Evolutionary conservation across 2,888 invertebrate genomes (phyloP).

Genomic region (Drosophila mimica): DNA sequence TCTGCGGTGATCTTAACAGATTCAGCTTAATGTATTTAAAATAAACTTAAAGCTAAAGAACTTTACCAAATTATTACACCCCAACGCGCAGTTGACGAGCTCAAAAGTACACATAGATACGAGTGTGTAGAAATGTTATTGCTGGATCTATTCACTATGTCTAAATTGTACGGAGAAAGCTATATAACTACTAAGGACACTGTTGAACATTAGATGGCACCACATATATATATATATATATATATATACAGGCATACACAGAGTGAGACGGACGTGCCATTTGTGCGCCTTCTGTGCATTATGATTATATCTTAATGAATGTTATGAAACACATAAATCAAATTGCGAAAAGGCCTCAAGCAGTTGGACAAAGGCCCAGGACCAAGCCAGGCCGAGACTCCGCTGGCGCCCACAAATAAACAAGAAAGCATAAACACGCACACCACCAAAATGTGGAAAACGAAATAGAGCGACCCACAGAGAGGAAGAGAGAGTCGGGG

Average conservation of each 20-base stretch:
- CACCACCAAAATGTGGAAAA: conserved; percentile 8
- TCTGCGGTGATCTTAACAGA: background rate
- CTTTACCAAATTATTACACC: background rate
- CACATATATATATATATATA: background rate
- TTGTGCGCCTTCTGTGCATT: conserved; percentile 69
- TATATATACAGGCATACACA: conserved; percentile 3
- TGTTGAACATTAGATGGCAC: conserved; percentile 41
- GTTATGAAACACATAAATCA: conserved; percentile 80
- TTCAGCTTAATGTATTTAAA: background rate
- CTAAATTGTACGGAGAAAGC: conserved; percentile 34
- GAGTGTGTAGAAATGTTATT: conserved; percentile 13
- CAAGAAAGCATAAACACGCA: conserved; percentile 29
- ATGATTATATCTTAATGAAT: conserved; percentile 82
- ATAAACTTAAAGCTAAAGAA: background rate
- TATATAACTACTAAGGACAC: conserved; percentile 48
- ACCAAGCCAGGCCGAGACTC: conserved; percentile 24
- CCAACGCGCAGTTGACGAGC: background rate
- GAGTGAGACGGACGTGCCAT: conserved; percentile 42
- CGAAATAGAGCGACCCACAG: background rate
- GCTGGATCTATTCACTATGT: conserved; percentile 32
- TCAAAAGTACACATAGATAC: background rate
- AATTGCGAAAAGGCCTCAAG: conserved; percentile 75
- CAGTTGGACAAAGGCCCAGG: conserved; percentile 62
- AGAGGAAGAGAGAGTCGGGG: conserved; percentile 4
- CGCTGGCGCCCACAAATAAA: conserved; percentile 49